Evolutionary conservation across 1,140 invertebrate genomes (phyloP), one percentile per base, ranked within the genome.

Genomic region (Atopsyche davidsoni): DNA sequence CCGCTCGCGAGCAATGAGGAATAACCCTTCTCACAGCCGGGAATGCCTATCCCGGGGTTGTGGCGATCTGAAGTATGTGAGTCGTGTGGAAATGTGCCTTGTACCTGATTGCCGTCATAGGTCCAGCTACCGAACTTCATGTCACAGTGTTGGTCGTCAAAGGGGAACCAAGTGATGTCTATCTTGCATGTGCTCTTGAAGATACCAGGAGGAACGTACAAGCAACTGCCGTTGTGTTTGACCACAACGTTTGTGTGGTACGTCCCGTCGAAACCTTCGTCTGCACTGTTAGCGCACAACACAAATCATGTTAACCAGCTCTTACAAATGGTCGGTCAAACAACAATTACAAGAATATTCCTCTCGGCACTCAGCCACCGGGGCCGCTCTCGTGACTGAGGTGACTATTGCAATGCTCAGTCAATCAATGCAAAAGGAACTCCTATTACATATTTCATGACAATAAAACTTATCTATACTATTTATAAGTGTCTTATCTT

Each of bases 121-220:
- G 89, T 91, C 89, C 90, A 93, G 77, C 88, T 92, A 79, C 89
- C 89, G 72, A 93, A 92, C 82, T 92, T 91, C 87, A 96, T 89
- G 70, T 89, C 81, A 79, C 92, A 98, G 73, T 87, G 83, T 82
- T 97, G 94, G 75, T 96, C 92, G 79, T 98, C 94, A 81, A 96
- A 97, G 66, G 94, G 94, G 79, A 96, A 97, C 91, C 92, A 96
- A 65, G 89, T 94, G 79, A 97, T 97, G 82, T 98, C 92, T 77
- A 98, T 98, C 79, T 92, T 89, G 82, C 95, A 98, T 76, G 92
- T 96, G 81, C 91, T 96, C 80, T 94, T 95, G 83, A 97, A 96
- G 77, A 98, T 98, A 76, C 89, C 89, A 58, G 95, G 95, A 64
- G 95, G 94, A 70, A 98, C 87, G 82, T 95, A 96, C 72, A 89